Evolutionary conservation across 2,888 invertebrate genomes (phyloP).

Genomic region (Lottia scabra): DNA sequence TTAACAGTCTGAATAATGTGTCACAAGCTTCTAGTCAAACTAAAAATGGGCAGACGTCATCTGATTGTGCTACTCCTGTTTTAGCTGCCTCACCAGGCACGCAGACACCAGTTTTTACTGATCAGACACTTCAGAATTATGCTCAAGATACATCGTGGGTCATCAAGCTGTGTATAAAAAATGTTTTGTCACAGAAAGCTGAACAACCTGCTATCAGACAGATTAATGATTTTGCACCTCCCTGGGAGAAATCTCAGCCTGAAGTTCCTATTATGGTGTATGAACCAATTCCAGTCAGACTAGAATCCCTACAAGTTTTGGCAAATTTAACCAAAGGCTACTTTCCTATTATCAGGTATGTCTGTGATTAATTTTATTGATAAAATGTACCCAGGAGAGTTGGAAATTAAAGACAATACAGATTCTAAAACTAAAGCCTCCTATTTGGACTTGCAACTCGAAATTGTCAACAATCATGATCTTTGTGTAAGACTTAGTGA

Average conservation of each 20-base stretch:
- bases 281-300: conserved; percentile 76
- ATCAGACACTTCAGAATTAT: conserved; percentile 47
- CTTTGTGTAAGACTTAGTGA: too few relatives aligned
- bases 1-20: conserved; percentile 12
- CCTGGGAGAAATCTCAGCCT: conserved; percentile 9
- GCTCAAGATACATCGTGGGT: conserved; percentile 62
- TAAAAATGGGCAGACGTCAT: background rate
- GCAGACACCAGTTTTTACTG: conserved; percentile 54
- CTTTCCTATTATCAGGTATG: conserved; percentile 68
- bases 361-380: too few relatives aligned
- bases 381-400: too few relatives aligned
- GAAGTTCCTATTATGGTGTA: conserved; percentile 12
- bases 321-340: conserved; percentile 66
- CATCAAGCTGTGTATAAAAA: conserved; percentile 63
- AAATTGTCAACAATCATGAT: too few relatives aligned
- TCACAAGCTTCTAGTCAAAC: conserved; percentile 15
- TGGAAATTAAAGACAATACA: too few relatives aligned
- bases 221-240: background rate
- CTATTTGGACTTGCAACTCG: too few relatives aligned
- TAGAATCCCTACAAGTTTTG: conserved; percentile 81
- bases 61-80: conserved; percentile 42
- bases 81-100: conserved; percentile 47
- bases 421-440: too few relatives aligned
- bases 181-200: conserved; percentile 50
- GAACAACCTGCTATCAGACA: background rate